Evolutionary conservation across 2,797 vertebrate genomes (phyloP).

Genomic region (Anguilla marmorata): DNA sequence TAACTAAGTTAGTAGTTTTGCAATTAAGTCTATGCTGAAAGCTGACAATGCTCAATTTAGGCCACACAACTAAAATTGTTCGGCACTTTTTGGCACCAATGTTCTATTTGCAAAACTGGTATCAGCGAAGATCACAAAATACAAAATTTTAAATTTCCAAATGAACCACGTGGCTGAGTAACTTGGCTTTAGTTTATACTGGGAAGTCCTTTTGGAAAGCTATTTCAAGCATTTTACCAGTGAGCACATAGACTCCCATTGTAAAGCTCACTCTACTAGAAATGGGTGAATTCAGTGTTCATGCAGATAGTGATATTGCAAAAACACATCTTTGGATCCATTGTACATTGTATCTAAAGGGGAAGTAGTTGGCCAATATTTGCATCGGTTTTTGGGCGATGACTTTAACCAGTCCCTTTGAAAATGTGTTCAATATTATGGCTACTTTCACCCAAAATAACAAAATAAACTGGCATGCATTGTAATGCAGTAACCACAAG

Average conservation of each 20-base stretch:
- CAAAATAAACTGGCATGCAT: not conserved
- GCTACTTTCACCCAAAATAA: slow-evolving; percentile 1
- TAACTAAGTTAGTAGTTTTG: no score
- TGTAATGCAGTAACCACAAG: not conserved
- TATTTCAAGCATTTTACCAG: not conserved
- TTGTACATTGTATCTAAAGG: no score
- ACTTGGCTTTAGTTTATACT: not conserved
- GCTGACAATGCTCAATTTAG: not conserved
- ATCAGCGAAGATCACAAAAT: not conserved
- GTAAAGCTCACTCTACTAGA: not conserved
- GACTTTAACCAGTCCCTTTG: no score
- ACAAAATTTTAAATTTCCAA: not conserved
- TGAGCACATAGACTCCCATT: not conserved
- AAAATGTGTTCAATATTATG: not conserved
- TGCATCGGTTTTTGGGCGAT: no score
- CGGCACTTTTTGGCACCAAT: not conserved
- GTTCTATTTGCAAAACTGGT: not conserved
- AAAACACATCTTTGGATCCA: not conserved
- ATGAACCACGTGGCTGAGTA: not conserved
- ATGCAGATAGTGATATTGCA: not conserved
- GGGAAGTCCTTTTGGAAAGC: not conserved
- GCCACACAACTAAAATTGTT: not conserved
- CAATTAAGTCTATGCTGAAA: no score
- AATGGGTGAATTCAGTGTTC: not conserved
- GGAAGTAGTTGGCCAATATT: no score